phyloP scores from a whole-genome alignment of 2,888 invertebrate species.

The Mesorhabditis belari region DNA sequence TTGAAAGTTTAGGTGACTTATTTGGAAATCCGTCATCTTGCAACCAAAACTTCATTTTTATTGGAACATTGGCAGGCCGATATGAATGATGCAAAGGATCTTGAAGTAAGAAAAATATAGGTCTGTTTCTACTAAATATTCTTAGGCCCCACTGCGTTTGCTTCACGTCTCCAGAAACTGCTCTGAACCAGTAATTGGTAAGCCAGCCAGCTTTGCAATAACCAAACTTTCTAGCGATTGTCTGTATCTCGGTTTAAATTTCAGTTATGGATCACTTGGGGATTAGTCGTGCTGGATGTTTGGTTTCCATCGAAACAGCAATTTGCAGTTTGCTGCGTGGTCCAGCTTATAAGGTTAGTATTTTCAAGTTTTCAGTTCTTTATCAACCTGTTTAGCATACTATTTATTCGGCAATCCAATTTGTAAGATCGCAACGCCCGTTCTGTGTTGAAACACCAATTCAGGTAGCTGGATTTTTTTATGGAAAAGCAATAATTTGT shows the following conservation, averaged over 20 bases:
- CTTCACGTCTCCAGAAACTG: constrained; percentile 40
- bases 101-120: constrained; percentile 6
- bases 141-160: constrained; percentile 30
- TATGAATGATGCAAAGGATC: constrained; percentile 46
- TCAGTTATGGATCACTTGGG: constrained; percentile 5
- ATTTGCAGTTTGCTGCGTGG: constrained; percentile 43
- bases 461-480: constrained; percentile 24
- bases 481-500: too few species aligned
- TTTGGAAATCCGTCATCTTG: background rate
- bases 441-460: constrained; percentile 49
- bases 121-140: background rate
- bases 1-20: too few species aligned
- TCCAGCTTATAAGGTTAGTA: constrained; percentile 38
- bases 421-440: constrained; percentile 39
- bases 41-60: background rate
- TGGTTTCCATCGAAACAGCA: constrained; percentile 47
- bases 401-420: constrained; percentile 46
- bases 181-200: constrained; percentile 38
- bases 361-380: background rate
- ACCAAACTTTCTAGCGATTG: background rate
- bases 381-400: constrained; percentile 28
- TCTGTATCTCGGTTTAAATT: background rate
- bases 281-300: constrained; percentile 40
- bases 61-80: constrained; percentile 48
- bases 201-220: too few species aligned